Conservation (phyloP, 2,113 vertebrate species). For the Microcebus griseorufus region DNA sequence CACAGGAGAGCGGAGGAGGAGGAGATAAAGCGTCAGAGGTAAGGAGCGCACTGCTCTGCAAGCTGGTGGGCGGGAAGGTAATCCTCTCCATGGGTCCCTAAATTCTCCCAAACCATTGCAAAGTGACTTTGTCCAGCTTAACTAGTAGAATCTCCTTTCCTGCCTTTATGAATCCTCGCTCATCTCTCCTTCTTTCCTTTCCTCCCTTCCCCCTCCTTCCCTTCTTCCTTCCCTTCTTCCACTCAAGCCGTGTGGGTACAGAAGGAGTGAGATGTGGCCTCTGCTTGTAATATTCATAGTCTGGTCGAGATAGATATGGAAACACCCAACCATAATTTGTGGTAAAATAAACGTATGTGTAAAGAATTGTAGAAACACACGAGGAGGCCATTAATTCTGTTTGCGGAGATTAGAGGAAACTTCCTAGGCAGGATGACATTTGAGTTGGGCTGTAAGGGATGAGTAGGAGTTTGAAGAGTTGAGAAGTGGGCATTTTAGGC, state of each 20-base stretch:
- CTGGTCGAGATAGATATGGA: background rate
- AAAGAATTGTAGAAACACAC: background rate
- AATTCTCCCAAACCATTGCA: background rate
- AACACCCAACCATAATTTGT: background rate
- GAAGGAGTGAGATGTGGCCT: background rate
- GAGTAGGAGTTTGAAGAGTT: constrained; percentile 58
- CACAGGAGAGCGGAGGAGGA: constrained; percentile 83
- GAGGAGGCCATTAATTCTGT: background rate
- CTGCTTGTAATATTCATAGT: background rate
- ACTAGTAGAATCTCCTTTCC: background rate
- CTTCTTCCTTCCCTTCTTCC: no score
- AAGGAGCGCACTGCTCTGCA: accelerated
- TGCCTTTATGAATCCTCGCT: background rate
- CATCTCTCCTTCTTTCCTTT: no score
- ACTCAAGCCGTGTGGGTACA: background rate
- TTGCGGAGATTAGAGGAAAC: background rate
- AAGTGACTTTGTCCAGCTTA: background rate
- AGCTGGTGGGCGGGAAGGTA: accelerated
- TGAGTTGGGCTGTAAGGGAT: background rate
- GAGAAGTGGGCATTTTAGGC: constrained; percentile 65
- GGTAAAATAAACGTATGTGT: background rate
- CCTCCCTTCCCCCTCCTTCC: no score
- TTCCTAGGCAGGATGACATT: background rate
- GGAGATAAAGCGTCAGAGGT: constrained; percentile 87
- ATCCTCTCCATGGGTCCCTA: background rate